phyloP scores from a whole-genome alignment of 2,797 vertebrate species.

The Anguilla pacifica region DNA sequence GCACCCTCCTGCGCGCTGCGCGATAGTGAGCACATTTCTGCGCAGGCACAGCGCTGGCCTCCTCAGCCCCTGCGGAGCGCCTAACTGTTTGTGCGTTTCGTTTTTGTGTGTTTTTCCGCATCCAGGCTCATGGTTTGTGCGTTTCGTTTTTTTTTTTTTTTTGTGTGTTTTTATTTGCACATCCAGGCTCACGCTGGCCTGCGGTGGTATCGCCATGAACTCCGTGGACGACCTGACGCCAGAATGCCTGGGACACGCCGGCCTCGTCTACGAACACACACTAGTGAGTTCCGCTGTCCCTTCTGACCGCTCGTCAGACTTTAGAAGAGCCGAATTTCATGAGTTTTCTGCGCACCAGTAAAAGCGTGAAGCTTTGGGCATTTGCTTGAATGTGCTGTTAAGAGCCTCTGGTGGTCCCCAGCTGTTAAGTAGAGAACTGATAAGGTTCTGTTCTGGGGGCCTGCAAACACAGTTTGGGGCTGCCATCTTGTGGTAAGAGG shows the following conservation, averaged over 20 bases:
- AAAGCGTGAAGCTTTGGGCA: no score
- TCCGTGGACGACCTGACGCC: conserved; percentile 88
- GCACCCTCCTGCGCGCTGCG: neutral
- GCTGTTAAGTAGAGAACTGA: neutral
- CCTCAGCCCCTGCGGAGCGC: neutral
- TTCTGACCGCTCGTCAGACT: neutral
- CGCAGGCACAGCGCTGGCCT: neutral
- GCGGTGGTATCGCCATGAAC: conserved; percentile 93
- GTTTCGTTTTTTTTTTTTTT: neutral
- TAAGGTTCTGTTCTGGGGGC: neutral
- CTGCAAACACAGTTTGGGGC: neutral
- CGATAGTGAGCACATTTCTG: conserved; percentile 26
- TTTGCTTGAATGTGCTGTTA: neutral
- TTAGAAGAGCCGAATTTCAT: neutral
- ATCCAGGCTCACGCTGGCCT: conserved; percentile 86
- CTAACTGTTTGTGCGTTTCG: neutral
- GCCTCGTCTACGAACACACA: conserved; percentile 91
- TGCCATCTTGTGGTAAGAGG: neutral
- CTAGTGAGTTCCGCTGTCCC: conserved; percentile 73
- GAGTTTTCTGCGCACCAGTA: no score
- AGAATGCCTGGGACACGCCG: conserved; percentile 89
- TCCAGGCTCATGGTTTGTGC: conserved; percentile 72
- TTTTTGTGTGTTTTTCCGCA: neutral
- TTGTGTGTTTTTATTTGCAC: neutral
- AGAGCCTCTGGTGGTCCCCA: no score